Percentiles rank a stretch among this genome's conserved stretches.
phyloP scores from a whole-genome alignment of 2,888 invertebrate species.

The Drosophila algonquin region DNA sequence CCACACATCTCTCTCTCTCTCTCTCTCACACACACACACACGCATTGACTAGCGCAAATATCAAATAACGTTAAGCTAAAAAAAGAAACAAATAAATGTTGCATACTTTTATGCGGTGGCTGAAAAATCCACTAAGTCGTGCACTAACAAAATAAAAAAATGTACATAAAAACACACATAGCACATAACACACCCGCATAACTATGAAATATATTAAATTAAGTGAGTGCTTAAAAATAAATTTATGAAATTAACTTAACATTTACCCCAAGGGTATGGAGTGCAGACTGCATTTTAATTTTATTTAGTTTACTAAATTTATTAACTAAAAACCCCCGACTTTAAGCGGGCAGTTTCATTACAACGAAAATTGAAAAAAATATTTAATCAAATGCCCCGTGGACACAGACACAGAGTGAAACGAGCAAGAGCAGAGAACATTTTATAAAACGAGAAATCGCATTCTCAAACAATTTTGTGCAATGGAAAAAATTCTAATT shows the following conservation, averaged over 20 bases:
- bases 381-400: slow-evolving; percentile 35
- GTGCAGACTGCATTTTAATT: not conserved
- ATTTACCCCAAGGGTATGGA: not conserved
- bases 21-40: slow-evolving; percentile 12
- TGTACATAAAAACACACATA: slow-evolving; percentile 1
- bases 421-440: slow-evolving; percentile 20
- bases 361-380: slow-evolving; percentile 40
- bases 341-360: slow-evolving; percentile 25
- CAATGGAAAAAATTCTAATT: slow-evolving; percentile 64
- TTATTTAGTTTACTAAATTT: not conserved
- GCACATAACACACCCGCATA: slow-evolving; percentile 4
- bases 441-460: slow-evolving; percentile 24
- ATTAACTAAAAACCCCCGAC: slow-evolving; percentile 7
- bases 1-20: no score
- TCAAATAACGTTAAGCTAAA: slow-evolving; percentile 34
- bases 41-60: slow-evolving; percentile 37
- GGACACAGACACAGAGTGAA: slow-evolving; percentile 10
- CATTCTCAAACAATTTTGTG: slow-evolving; percentile 34
- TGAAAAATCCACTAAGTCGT: slow-evolving; percentile 46
- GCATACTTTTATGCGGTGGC: slow-evolving; percentile 60
- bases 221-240: slow-evolving; percentile 7
- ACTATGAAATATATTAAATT: slow-evolving; percentile 8
- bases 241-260: slow-evolving; percentile 1
- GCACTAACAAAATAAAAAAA: not conserved
- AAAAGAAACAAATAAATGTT: slow-evolving; percentile 37